Evolutionary conservation across 2,797 vertebrate species (phyloP).

Genomic region (Tapirus indicus): DNA sequence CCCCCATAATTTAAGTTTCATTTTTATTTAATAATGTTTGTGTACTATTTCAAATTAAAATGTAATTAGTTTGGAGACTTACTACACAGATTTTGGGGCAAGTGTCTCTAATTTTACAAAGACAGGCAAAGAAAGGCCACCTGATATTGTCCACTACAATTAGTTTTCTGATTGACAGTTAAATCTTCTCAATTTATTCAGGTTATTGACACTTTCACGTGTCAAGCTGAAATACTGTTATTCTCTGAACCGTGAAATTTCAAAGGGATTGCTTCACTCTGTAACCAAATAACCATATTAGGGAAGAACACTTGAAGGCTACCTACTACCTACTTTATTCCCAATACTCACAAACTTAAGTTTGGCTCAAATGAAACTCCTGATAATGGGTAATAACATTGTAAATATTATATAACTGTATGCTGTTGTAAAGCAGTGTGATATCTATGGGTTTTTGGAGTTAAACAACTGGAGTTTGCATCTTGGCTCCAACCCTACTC

Average conservation of each 20-base stretch:
- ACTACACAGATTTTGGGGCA: not conserved
- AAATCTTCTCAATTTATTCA: not conserved
- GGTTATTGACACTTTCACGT: constrained; percentile 31
- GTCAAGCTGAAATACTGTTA: constrained; percentile 49
- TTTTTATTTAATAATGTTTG: constrained; percentile 76
- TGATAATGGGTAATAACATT: not conserved
- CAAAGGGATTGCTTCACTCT: not conserved
- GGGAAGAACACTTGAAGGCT: not conserved
- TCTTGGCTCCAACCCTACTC: not conserved
- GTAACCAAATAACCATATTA: constrained; percentile 44
- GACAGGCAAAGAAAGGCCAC: constrained; percentile 13
- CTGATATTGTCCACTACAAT: constrained; percentile 1
- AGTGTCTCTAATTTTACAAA: constrained; percentile 13
- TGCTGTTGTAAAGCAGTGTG: not conserved
- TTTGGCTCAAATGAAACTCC: constrained; percentile 17
- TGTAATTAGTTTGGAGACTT: constrained; percentile 65
- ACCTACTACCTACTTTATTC: constrained; percentile 9
- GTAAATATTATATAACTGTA: not conserved
- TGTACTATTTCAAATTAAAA: constrained; percentile 71
- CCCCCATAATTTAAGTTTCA: constrained; percentile 69
- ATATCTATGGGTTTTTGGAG: not conserved
- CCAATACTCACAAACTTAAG: constrained; percentile 13
- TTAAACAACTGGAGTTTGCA: constrained; percentile 16
- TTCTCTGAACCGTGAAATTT: constrained; percentile 56
- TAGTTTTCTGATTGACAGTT: constrained; percentile 48